Conservation (phyloP, 2,888 invertebrate genomes). For the Sphecodes monilicornis region DNA sequence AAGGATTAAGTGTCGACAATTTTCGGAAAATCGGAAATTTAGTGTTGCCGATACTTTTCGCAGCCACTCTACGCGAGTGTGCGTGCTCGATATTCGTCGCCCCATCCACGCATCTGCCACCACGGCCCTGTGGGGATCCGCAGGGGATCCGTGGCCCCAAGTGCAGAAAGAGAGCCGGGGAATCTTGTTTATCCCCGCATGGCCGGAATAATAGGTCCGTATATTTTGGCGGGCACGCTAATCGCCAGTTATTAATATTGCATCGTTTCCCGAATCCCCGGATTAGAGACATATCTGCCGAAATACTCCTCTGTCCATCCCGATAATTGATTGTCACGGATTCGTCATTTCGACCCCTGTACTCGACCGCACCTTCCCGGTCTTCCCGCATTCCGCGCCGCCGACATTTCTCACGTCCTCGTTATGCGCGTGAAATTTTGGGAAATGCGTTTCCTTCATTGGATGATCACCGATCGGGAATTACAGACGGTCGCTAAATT, state of each 20-base stretch:
- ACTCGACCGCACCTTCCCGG: neutral
- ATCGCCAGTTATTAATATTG: conserved; percentile 80
- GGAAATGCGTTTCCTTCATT: neutral
- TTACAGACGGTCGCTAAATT: neutral
- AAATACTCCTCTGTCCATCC: conserved; percentile 48
- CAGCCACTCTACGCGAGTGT: conserved; percentile 44
- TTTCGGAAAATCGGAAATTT: conserved; percentile 2
- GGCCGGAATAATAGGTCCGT: conserved; percentile 67
- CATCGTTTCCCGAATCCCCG: conserved; percentile 72
- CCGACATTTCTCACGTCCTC: neutral
- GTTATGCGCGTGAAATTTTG: conserved; percentile 8
- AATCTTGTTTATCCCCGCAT: conserved; percentile 71
- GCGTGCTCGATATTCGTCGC: conserved; percentile 60
- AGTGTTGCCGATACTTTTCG: neutral
- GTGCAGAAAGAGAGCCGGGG: conserved; percentile 28
- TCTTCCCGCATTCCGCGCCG: neutral
- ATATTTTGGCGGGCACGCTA: conserved; percentile 73
- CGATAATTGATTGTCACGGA: conserved; percentile 78
- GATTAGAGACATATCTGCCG: conserved; percentile 53
- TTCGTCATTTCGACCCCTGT: conserved; percentile 71
- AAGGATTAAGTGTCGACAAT: neutral
- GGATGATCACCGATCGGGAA: neutral
- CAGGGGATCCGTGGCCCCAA: conserved; percentile 32
- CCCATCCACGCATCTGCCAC: conserved; percentile 56
- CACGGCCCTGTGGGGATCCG: conserved; percentile 40